Conservation (phyloP, 2,113 vertebrate species). For the Verasper variegatus region DNA sequence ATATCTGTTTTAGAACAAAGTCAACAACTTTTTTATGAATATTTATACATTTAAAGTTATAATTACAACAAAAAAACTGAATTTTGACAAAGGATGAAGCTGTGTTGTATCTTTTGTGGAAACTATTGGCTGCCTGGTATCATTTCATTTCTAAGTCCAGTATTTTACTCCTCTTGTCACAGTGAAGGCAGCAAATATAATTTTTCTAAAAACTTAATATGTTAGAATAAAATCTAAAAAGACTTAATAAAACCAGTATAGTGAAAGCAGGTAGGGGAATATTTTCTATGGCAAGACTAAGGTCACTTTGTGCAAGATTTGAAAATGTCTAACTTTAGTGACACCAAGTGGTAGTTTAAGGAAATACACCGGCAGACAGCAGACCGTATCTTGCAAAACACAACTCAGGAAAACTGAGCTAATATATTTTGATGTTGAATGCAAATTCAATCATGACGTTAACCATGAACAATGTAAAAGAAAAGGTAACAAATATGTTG, state of each 20-base stretch:
- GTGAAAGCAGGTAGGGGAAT: not conserved
- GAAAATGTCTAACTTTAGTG: not conserved
- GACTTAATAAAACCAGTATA: not conserved
- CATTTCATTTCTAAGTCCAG: not conserved
- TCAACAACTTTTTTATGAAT: not conserved
- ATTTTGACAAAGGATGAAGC: not conserved
- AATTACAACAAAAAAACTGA: not conserved
- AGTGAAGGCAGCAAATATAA: slow-evolving; percentile 33
- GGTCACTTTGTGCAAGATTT: not conserved
- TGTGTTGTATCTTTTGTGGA: not conserved
- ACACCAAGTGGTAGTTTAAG: slow-evolving; percentile 11
- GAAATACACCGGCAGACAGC: not conserved
- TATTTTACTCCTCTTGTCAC: not conserved
- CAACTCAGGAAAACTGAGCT: not conserved
- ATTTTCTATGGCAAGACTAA: not conserved
- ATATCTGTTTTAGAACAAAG: no score
- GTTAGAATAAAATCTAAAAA: no score
- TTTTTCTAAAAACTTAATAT: no score
- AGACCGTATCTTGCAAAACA: not conserved
- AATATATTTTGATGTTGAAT: no score
- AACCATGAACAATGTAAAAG: no score
- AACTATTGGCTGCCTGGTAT: not conserved
- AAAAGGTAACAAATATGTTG: no score
- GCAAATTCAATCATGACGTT: no score
- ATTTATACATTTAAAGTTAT: no score